phyloP scores from a whole-genome alignment of 2,888 invertebrate genomes.

The Tiphia femorata region DNA sequence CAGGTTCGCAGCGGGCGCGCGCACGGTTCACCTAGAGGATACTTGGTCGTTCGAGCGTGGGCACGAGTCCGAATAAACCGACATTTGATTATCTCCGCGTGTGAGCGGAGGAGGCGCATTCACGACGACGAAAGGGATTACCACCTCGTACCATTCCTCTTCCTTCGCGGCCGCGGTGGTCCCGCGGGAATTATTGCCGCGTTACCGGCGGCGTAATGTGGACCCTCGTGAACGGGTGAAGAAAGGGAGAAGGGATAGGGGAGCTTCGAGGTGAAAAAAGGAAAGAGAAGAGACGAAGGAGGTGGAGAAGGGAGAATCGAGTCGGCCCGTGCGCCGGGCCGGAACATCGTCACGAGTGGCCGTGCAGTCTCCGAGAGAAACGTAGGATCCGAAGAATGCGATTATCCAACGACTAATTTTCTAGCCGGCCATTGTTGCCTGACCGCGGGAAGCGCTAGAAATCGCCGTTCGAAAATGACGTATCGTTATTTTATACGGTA shows the following conservation, averaged over 20 bases:
- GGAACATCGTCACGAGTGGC: not conserved
- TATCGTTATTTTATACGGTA: constrained; percentile 54
- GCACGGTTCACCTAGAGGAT: too few species aligned
- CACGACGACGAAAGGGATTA: constrained; percentile 38
- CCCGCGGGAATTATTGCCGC: constrained; percentile 52
- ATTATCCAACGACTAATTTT: constrained; percentile 33
- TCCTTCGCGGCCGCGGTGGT: constrained; percentile 32
- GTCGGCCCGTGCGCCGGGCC: too few species aligned
- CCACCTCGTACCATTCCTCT: constrained; percentile 34
- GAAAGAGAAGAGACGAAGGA: too few species aligned
- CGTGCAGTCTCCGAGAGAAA: constrained; percentile 3
- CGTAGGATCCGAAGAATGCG: not conserved
- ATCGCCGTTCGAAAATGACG: constrained; percentile 37
- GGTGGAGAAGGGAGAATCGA: too few species aligned
- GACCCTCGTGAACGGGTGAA: constrained; percentile 6
- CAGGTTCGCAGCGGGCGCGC: constrained; percentile 13
- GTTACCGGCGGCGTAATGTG: constrained; percentile 52
- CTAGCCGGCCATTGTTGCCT: constrained; percentile 33
- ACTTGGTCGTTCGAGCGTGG: constrained; percentile 25
- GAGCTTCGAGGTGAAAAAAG: not conserved
- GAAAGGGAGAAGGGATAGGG: constrained; percentile 4
- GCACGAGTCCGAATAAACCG: constrained; percentile 34
- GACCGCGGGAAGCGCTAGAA: constrained; percentile 38
- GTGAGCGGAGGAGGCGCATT: constrained; percentile 18
- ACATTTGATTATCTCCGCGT: constrained; percentile 33